Evolutionary conservation across 2,888 invertebrate species (phyloP), one percentile per base, ranked within the genome.

Genomic region (Acrobasis suavella): DNA sequence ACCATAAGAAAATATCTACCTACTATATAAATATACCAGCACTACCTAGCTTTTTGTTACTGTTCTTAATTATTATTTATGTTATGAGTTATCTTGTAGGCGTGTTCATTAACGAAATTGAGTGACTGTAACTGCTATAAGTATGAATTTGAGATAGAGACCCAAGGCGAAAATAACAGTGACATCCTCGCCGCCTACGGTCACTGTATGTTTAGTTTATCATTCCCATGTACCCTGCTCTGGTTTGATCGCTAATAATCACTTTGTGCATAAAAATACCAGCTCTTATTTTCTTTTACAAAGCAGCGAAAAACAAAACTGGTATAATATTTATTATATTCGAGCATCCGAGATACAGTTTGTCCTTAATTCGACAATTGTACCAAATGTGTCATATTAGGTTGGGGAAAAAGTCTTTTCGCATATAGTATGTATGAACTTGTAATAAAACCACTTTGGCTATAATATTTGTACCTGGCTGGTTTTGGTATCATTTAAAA

Each of bases 111-210:
- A 32, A 22, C 22, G 51, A 32, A 22, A 51, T 51, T 22, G 14
- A 32, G 10, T 14, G 12, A 7, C 3, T 52, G n/a, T n/a, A 37
- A 38, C 10, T 55, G 3, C 17, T 16, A 39, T 10, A 55, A 39
- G 9, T n/a, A 50, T 50, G 16, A 50, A 59, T 42, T 39, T 60
- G 51, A 17, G 60, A 50, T 60, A 60, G 16, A 60, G 12, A 12
- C 60, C n/a, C 22, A 39, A 60, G 51, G 42, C 60, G 52, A 51
- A 51, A 52, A 60, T 51, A 52, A 22, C 51, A 51, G 3, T 51
- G 50, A 50, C 59, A 60, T 60, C 59, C 5, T 16, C 46, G 50
- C 60, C 60, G 16, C 51, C 60, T 17, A 60, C 60, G 39, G 58
- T 49, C 9, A 32, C 5, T 32, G 55, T 39, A 39, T 39, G 12